Evolutionary conservation across 2,797 vertebrate genomes (phyloP).

Genomic region (Heliangelus exortis): DNA sequence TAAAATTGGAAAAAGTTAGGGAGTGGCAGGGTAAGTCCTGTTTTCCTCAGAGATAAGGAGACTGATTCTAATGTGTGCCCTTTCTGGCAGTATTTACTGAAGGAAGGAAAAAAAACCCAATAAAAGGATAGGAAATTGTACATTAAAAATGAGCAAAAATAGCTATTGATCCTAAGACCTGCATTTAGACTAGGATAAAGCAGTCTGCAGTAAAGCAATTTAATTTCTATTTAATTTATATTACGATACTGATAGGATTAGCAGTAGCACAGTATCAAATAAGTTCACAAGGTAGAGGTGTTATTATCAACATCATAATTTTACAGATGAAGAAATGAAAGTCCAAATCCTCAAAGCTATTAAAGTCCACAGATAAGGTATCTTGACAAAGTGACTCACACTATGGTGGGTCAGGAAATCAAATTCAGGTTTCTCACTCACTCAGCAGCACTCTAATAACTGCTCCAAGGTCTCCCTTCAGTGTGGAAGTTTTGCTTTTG

Average conservation of each 20-base stretch:
- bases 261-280: neutral
- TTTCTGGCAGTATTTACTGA: neutral
- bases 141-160: neutral
- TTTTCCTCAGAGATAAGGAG: neutral
- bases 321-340: neutral
- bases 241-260: neutral
- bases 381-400: neutral
- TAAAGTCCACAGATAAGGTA: neutral
- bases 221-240: neutral
- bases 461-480: neutral
- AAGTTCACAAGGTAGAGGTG: neutral
- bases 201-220: neutral
- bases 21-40: neutral
- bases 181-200: neutral
- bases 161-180: neutral
- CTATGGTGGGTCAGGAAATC: neutral
- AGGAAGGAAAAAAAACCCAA: neutral
- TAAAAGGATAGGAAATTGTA: neutral
- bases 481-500: constrained; percentile 2
- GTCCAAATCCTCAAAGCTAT: neutral
- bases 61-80: neutral
- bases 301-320: neutral
- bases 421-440: constrained; percentile 4
- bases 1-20: neutral
- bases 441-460: neutral